These are phyloP conservation scores for Cyphomyrus plagiostoma DNA, from an alignment of 2,113 vertebrate genomes.

Conservation along the genomic window DNA sequence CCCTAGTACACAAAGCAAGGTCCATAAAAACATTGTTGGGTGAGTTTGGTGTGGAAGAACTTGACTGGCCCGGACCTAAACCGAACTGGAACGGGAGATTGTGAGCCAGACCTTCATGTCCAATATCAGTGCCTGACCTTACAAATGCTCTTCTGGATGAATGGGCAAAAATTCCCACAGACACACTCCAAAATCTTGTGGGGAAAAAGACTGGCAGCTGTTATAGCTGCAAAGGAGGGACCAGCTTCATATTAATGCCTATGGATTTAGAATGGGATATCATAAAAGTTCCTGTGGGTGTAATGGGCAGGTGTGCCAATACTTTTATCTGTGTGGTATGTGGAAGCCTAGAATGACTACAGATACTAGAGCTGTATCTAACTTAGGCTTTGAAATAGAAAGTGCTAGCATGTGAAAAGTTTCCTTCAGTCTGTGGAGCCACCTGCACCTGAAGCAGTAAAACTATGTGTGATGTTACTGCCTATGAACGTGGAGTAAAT, in stretches of 20 bases:
- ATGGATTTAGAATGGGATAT: neutral
- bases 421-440: neutral
- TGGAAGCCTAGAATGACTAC: neutral
- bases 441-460: neutral
- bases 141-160: too few species aligned
- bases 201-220: neutral
- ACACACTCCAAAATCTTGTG: too few species aligned
- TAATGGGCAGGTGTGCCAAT: neutral
- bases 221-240: neutral
- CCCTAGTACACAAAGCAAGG: neutral
- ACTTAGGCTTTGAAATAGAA: neutral
- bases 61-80: neutral
- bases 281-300: neutral
- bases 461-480: neutral
- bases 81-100: neutral
- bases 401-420: neutral
- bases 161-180: too few species aligned
- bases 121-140: too few species aligned
- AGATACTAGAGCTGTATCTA: neutral
- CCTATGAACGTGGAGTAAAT: too few species aligned
- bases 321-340: neutral
- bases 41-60: neutral
- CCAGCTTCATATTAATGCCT: neutral
- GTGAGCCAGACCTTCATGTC: neutral
- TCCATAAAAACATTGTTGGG: neutral